phyloP scores from a whole-genome alignment of 2,113 vertebrate genomes.

The Lamprotornis superbus region DNA sequence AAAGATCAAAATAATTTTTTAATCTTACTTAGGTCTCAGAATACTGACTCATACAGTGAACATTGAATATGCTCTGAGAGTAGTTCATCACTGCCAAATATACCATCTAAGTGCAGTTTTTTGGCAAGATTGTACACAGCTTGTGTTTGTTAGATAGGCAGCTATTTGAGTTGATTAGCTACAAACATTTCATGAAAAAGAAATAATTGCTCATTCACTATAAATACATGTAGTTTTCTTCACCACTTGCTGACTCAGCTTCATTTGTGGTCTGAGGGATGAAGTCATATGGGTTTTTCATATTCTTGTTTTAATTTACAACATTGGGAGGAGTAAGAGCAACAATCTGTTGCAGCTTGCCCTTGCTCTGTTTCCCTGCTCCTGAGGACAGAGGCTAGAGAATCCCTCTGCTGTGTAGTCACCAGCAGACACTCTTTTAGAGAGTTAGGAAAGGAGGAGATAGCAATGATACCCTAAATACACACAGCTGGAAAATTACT shows the following conservation, averaged over 20 bases:
- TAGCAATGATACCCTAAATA: neutral
- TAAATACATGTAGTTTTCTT: slow-evolving; percentile 50
- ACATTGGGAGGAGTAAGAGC: neutral
- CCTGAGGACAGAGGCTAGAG: neutral
- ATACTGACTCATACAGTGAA: neutral
- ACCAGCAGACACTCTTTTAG: neutral
- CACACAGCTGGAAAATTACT: neutral
- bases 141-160: slow-evolving; percentile 48
- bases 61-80: neutral
- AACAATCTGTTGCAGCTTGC: neutral
- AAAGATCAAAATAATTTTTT: neutral
- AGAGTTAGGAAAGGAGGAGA: neutral
- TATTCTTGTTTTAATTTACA: slow-evolving; percentile 35
- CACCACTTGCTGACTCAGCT: slow-evolving; percentile 58
- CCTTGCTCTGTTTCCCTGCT: neutral
- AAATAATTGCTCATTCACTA: slow-evolving; percentile 28
- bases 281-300: slow-evolving; percentile 1
- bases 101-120: neutral
- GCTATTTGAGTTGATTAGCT: slow-evolving; percentile 48
- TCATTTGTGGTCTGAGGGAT: slow-evolving; percentile 50
- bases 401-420: neutral
- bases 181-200: slow-evolving; percentile 45
- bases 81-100: neutral
- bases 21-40: neutral
- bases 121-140: neutral